Evolutionary conservation across 2,888 invertebrate genomes (phyloP).

Genomic region (Dromius quadrimaculatus): DNA sequence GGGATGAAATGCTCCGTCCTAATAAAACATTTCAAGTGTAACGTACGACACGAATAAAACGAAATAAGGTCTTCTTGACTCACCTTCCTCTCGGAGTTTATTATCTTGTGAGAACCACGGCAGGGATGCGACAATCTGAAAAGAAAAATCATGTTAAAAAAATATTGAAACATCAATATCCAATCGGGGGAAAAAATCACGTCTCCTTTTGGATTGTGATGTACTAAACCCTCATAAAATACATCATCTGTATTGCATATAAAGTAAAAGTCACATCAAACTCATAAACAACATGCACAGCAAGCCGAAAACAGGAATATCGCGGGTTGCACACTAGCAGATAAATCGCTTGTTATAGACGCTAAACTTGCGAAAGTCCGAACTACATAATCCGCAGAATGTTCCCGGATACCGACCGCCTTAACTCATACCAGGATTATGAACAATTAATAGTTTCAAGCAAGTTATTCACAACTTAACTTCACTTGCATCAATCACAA

Average conservation of each 20-base stretch:
- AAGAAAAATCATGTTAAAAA: constrained; percentile 36
- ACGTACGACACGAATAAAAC: constrained; percentile 2
- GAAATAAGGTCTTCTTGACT: constrained; percentile 28
- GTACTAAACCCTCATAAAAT: too few relatives aligned
- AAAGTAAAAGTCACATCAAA: too few relatives aligned
- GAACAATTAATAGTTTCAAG: constrained; percentile 23
- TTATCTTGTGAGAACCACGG: constrained; percentile 31
- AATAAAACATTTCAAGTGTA: constrained; percentile 36
- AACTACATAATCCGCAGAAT: constrained; percentile 28
- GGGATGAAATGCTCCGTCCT: constrained; percentile 24
- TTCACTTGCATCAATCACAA: too few relatives aligned
- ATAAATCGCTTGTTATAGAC: constrained; percentile 21
- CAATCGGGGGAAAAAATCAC: not conserved
- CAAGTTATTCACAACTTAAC: not conserved
- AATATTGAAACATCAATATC: not conserved
- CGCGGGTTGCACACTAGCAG: too few relatives aligned
- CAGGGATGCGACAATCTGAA: constrained; percentile 31
- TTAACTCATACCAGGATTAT: constrained; percentile 21
- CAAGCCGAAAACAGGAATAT: not conserved
- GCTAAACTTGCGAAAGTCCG: constrained; percentile 25
- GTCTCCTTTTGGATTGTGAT: not conserved
- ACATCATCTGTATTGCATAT: not conserved
- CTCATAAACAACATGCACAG: too few relatives aligned
- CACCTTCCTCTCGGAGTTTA: constrained; percentile 33
- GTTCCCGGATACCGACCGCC: constrained; percentile 16